phyloP scores from a whole-genome alignment of 2,888 invertebrate genomes.

The Epinotia demarniana region DNA sequence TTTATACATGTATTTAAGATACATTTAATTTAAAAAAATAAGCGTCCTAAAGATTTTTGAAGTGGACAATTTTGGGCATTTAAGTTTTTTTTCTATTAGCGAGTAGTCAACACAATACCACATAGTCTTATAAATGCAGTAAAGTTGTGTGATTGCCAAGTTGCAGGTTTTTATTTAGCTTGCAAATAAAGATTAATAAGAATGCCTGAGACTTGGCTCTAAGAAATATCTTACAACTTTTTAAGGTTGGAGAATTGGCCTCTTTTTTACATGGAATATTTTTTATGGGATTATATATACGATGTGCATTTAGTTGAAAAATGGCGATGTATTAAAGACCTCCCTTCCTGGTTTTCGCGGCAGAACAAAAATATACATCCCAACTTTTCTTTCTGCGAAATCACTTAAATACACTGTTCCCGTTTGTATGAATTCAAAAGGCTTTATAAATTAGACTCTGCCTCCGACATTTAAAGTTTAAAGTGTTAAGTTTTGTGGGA shows the following conservation, averaged over 20 bases:
- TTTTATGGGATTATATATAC: constrained; percentile 1
- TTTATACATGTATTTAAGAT: too few relatives aligned
- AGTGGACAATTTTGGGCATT: too few relatives aligned
- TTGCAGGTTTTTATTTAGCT: background rate
- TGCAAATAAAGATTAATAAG: too few relatives aligned
- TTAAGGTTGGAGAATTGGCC: too few relatives aligned
- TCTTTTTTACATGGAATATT: too few relatives aligned
- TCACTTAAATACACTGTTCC: constrained; percentile 24
- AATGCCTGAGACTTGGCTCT: too few relatives aligned
- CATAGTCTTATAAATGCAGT: too few relatives aligned
- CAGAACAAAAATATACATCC: constrained; percentile 6
- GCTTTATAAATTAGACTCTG: constrained; percentile 31
- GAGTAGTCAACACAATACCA: too few relatives aligned
- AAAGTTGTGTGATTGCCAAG: background rate
- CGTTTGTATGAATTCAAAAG: constrained; percentile 40
- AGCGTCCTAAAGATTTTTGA: too few relatives aligned
- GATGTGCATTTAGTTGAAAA: constrained; percentile 8
- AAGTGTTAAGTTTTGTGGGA: constrained; percentile 38
- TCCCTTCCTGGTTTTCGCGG: background rate
- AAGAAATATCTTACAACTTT: too few relatives aligned
- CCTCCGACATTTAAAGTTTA: constrained; percentile 34
- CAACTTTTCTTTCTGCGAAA: constrained; percentile 15
- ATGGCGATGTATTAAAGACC: constrained; percentile 7
- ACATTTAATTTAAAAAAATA: too few relatives aligned
- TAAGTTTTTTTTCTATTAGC: too few relatives aligned